These are phyloP conservation scores for Archocentrus centrarchus DNA, from an alignment of 2,113 vertebrate genomes.

Conservation along the genomic window DNA sequence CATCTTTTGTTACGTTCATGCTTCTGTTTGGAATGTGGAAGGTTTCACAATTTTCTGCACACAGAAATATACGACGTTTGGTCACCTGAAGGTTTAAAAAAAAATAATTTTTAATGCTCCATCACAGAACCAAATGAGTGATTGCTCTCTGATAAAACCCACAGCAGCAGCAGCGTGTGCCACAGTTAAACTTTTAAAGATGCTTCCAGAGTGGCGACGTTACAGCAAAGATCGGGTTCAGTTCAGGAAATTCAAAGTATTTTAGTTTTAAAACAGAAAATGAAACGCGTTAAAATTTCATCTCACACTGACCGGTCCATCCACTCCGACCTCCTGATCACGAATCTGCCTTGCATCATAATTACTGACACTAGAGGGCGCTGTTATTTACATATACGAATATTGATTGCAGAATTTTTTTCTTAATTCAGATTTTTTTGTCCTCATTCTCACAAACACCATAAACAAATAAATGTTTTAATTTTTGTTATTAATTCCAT, in stretches of 20 bases:
- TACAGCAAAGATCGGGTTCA: neutral
- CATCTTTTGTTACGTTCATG: too few relatives aligned
- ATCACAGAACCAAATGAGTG: neutral
- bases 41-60: too few relatives aligned
- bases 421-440: too few relatives aligned
- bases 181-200: neutral
- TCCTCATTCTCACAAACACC: too few relatives aligned
- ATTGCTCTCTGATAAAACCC: neutral
- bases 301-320: neutral
- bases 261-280: neutral
- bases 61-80: neutral
- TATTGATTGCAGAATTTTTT: neutral
- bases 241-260: neutral
- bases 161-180: neutral
- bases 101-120: too few relatives aligned
- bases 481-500: neutral
- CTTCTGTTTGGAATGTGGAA: too few relatives aligned
- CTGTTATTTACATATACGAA: neutral
- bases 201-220: neutral
- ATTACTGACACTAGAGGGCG: neutral
- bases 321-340: neutral
- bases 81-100: neutral
- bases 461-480: too few relatives aligned
- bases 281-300: neutral
- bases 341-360: accelerated